Base-by-base conservation (phyloP, 1,140 invertebrate species). In the Meloidogyne chitwoodi region DNA sequence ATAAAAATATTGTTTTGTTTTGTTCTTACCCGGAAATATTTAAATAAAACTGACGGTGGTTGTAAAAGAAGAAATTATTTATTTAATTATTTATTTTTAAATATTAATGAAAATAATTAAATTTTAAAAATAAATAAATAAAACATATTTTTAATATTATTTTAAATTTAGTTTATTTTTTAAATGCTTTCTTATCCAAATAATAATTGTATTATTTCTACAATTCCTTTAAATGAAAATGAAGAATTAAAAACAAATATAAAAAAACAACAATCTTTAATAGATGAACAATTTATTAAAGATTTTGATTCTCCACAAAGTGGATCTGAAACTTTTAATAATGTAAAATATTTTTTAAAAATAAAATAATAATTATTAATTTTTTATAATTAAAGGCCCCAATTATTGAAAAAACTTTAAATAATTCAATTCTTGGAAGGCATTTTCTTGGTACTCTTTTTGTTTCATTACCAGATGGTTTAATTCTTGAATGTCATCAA, bases 401-500 rank as follows among this genome's bases (percentile, higher is more conserved):
- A n/a, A n/a, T n/a, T n/a, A n/a, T n/a, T n/a, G n/a, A n/a, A n/a
- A n/a, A n/a, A n/a, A n/a, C n/a, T n/a, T 44, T 44, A 44, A 44
- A 44, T 44, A 44, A 44, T 44, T 56, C 56, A 12, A 31, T 44
- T 19, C 19, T 71, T 0, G 69, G 69, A 10, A 44, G 31, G 27
- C 69, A 63, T 61, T 64, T 56, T 41, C 56, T 73, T 14, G 71
- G 71, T 31, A 14, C 26, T 31, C 12, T 74, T 41, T 65, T 75
- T 44, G 26, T 75, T 63, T 74, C 74, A 24, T 29, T 74, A 63
- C 74, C 74, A 63, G 74, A 74, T 22, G 74, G 74, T 24, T 74
- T 29, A 27, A 68, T 75, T 44, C 16, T 75, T 64, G 74, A 75
- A 22, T 69, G 27, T 41, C 70, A 44, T 11, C 26, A 70, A 26